Conservation (phyloP, 2,797 vertebrate species). For the Euphonia xanthogaster region DNA sequence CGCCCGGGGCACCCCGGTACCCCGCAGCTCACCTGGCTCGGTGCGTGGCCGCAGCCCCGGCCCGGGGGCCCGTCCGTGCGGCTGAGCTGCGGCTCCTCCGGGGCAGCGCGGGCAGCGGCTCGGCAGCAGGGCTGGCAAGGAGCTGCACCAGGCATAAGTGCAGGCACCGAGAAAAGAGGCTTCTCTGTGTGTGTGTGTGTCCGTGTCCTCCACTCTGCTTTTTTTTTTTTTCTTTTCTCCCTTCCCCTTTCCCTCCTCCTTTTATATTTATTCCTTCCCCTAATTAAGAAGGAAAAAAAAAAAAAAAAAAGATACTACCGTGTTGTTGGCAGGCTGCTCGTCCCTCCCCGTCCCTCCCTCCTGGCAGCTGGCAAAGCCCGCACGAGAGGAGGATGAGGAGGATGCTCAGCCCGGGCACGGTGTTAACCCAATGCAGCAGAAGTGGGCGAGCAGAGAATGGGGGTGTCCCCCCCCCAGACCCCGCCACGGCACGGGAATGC, state of each 20-base stretch:
- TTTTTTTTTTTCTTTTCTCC: too few species aligned
- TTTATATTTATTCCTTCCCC: constrained; percentile 45
- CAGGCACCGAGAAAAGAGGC: background rate
- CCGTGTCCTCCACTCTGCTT: background rate
- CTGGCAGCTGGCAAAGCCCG: background rate
- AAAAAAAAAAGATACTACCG: background rate
- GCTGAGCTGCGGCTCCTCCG: background rate
- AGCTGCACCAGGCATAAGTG: constrained; percentile 44
- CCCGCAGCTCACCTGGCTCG: background rate
- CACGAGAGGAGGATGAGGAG: background rate
- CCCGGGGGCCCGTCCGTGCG: background rate
- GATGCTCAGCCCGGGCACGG: background rate
- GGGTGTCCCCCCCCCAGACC: rapidly evolving
- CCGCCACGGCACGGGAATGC: rapidly evolving
- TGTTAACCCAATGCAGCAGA: background rate
- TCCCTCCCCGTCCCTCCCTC: constrained; percentile 52
- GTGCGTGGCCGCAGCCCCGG: background rate
- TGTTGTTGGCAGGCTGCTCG: constrained; percentile 16
- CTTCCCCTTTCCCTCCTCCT: constrained; percentile 1
- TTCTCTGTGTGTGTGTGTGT: background rate
- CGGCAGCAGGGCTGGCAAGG: background rate
- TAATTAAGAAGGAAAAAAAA: background rate
- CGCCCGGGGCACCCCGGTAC: background rate
- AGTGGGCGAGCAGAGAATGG: background rate
- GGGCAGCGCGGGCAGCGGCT: constrained; percentile 10